Conservation (phyloP, 2,113 vertebrate species). For the Cinclus mexicanus region DNA sequence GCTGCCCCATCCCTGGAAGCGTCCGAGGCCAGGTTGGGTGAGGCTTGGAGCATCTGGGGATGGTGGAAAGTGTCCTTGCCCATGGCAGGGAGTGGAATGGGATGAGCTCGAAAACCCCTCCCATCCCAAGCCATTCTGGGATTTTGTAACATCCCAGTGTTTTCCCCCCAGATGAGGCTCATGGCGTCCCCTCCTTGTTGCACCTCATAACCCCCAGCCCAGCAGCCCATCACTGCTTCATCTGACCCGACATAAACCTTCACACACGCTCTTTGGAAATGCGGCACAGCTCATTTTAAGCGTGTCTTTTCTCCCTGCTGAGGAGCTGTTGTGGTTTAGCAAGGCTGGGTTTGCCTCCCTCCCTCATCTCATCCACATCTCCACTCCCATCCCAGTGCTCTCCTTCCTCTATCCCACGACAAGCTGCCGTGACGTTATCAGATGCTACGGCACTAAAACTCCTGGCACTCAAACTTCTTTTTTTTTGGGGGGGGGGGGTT, state of each 20-base stretch:
- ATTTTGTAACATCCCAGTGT: neutral
- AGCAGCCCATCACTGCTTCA: neutral
- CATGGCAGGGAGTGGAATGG: neutral
- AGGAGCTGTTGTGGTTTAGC: neutral
- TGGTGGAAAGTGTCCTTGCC: neutral
- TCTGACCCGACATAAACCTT: neutral
- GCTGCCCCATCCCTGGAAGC: neutral
- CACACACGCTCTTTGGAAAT: neutral
- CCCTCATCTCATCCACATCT: neutral
- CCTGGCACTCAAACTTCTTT: neutral
- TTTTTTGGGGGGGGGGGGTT: neutral
- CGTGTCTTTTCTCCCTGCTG: neutral
- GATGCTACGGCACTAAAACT: slow-evolving; percentile 49
- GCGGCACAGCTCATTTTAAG: neutral
- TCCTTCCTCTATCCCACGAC: neutral
- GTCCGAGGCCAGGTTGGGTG: fast-evolving
- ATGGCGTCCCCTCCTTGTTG: neutral
- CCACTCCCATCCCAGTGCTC: neutral
- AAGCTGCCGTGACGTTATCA: neutral
- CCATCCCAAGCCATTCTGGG: neutral
- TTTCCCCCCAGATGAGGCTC: fast-evolving
- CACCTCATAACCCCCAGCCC: neutral
- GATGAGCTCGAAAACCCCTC: neutral
- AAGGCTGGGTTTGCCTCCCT: neutral
- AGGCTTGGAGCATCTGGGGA: neutral